Evolutionary conservation across 2,113 vertebrate species (phyloP), one percentile per base, ranked within the genome.

Genomic region (Climacteris rufus): DNA sequence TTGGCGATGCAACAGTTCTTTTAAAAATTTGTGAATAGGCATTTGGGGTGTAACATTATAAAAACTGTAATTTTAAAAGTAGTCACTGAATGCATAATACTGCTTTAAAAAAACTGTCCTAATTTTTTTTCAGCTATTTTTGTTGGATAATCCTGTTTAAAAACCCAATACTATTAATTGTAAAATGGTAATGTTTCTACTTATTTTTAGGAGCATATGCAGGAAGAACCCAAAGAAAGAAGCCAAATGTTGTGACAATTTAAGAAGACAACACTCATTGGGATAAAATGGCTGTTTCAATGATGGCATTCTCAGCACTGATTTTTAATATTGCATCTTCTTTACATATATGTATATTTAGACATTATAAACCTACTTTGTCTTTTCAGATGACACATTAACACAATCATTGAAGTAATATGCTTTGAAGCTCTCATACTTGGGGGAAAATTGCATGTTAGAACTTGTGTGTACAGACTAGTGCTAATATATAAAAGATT

Each of bases 231-330:
- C 98, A 97, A 98, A 98, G 97, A 98, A 98, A 96, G 98, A 98
- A 97, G 98, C 98, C 97, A 98, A 98, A 97, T 98, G 98, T 97
- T 98, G 98, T 97, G 98, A 98, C 97, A 98, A 98, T 97, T 97
- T 98, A 97, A 98, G 98, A 96, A 88, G 98, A 95, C 98, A 98
- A 20, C 98, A 98, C 92, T 98, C 98, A 4, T 74, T 98, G 70
- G 98, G 98, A 95, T 98, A 93, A 98, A 81, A 49, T 44, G 40
- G 30, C 52, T 75, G 57, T 66, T 87, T 52, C 16, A 83, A 40
- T 59, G 25, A 35, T 82, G 44, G 37, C 44, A 49, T 87, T 83
- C 70, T 89, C 27, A 50, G 65, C 61, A 60, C 35, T 37, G 49
- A 39, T 83, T 77, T 89, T 56, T 69, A 49, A 57, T 63, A 63